These are phyloP conservation scores for Coboldia fuscipes DNA, from an alignment of 1,140 invertebrate species.

Conservation along the genomic window DNA sequence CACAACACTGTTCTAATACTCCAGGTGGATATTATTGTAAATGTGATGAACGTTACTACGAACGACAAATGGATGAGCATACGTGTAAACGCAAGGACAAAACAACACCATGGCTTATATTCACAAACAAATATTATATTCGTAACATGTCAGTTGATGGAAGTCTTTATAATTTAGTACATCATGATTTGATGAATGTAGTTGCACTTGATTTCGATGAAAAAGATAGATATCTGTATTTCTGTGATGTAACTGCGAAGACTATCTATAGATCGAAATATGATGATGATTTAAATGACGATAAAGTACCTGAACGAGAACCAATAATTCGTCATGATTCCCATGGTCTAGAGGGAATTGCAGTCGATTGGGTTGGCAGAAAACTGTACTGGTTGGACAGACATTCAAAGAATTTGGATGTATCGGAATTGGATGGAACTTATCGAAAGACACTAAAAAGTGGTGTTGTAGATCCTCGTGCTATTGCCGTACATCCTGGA, in stretches of 20 bases:
- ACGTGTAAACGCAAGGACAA: conserved; percentile 76
- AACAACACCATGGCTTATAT: conserved; percentile 76
- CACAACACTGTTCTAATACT: conserved; percentile 88
- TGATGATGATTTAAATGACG: conserved; percentile 19
- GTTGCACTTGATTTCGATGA: conserved; percentile 90
- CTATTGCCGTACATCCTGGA: conserved; percentile 85
- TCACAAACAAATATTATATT: conserved; percentile 96
- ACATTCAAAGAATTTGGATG: conserved; percentile 82
- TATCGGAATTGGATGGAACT: conserved; percentile 80
- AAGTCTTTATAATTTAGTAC: conserved; percentile 61
- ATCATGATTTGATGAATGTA: conserved; percentile 90
- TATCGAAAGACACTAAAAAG: conserved; percentile 71
- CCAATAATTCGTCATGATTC: conserved; percentile 81
- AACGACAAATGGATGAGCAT: conserved; percentile 61
- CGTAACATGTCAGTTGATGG: conserved; percentile 88
- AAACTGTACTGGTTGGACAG: conserved; percentile 97
- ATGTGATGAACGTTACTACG: conserved; percentile 84
- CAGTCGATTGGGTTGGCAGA: conserved; percentile 88
- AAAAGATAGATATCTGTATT: conserved; percentile 65
- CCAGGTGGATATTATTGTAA: conserved; percentile 92
- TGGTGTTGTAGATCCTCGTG: conserved; percentile 77
- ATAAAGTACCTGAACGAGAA: conserved; percentile 33
- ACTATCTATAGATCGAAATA: conserved; percentile 61
- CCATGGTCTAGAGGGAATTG: conserved; percentile 86
- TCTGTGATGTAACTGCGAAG: conserved; percentile 87